A percentile compares a stretch with the other conserved stretches of the same genome.
These are phyloP conservation scores for Aurelia sp. DNA, from an alignment of 30 jellyfish, hydroid and myxozoan genomes.

Conservation along the genomic window DNA sequence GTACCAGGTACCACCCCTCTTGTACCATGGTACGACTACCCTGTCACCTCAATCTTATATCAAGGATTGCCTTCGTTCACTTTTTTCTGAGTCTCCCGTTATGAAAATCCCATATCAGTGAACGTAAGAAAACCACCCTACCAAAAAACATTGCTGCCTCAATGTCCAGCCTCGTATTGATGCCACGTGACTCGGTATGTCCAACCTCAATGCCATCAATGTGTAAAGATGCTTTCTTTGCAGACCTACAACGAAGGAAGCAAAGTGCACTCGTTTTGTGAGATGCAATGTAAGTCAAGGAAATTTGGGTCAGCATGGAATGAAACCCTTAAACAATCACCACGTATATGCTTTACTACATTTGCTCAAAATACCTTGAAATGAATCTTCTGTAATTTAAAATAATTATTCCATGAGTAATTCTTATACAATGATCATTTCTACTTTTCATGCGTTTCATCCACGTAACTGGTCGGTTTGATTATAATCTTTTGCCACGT, in stretches of 20 bases:
- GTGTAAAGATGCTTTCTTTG: slow-evolving; percentile 52
- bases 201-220: slow-evolving; percentile 39
- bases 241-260: slow-evolving; percentile 15
- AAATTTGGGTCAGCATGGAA: background rate
- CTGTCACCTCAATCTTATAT: too few relatives aligned
- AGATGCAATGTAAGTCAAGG: background rate
- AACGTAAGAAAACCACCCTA: background rate
- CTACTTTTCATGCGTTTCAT: too few relatives aligned
- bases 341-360: background rate
- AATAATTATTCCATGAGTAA: background rate
- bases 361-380: background rate
- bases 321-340: background rate
- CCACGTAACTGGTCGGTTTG: too few relatives aligned
- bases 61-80: background rate
- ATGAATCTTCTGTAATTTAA: background rate
- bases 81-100: background rate
- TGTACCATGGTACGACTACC: too few relatives aligned
- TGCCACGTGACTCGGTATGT: slow-evolving; percentile 64
- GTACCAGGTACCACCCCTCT: too few relatives aligned
- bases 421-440: too few relatives aligned
- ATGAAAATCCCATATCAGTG: background rate
- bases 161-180: slow-evolving; percentile 57
- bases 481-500: too few relatives aligned
- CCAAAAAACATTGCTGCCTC: slow-evolving; percentile 70
- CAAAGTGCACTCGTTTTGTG: background rate